Base-by-base conservation (phyloP, 2,113 vertebrate genomes). In the Oryzias celebensis region DNA sequence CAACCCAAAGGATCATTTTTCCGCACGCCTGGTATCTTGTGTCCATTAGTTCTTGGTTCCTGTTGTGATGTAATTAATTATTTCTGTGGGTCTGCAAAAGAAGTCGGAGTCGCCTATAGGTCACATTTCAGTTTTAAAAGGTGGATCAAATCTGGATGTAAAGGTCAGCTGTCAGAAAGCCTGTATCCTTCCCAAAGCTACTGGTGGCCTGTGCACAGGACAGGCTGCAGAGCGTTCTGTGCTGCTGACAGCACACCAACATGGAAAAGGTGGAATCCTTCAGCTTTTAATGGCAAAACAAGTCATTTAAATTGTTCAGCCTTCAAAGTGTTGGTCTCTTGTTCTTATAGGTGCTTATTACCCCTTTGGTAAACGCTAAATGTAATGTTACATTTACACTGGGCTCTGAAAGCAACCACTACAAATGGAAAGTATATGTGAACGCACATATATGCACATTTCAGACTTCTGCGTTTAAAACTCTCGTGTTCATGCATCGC, bases 91-190 rank as follows among this genome's bases (percentile, higher is more conserved):
- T 80, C 69, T 84, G 68, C 68, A 77, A 70, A 70, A 56, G 76
- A 78, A 80, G 63, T 75, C 76, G 65, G 83, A 77, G 84, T n/a
- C 24, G 49, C 70, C 85, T 81, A 83, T 88, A 91, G 90, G 86
- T 91, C 91, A 90, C 71, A 69, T 87, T 82, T 86, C 74, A 85
- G 70, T 80, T 85, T 84, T 75, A 67, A 64, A 71, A 74, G 80
- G 77, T 74, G 77, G 62, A 74, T 64, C 28, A 45, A 78, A 85
- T 75, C 80, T 79, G 65, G 75, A 88, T 78, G 76, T 68, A 92
- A 91, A 91, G 89, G 89, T 84, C 87, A 91, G 76, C 85, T 90
- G 87, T 90, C 90, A 89, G 59, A 85, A 88, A 77, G 72, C 65
- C 72, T 90, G 88, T 87, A 90, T 87, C 75, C 79, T 79, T 36